Conservation (phyloP, 2,113 vertebrate genomes). For the Pagrus major region DNA sequence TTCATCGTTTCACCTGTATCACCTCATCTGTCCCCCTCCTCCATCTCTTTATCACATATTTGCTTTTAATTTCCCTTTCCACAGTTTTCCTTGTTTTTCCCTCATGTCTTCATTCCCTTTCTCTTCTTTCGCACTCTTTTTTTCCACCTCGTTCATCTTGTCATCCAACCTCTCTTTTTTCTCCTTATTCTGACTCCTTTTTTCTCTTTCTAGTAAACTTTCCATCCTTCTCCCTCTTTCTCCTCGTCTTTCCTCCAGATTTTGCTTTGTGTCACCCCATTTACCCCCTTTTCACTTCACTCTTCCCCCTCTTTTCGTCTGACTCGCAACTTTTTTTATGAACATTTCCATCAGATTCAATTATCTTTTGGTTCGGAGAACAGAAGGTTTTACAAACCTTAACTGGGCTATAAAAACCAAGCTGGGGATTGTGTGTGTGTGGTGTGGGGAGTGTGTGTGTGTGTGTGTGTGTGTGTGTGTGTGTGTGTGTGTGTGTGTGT, state of each 20-base stretch:
- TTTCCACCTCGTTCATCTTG: no score
- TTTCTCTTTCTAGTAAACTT: not conserved
- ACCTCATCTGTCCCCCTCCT: not conserved
- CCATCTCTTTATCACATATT: not conserved
- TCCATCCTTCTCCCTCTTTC: not conserved
- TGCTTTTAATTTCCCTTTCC: not conserved
- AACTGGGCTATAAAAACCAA: conserved; percentile 42
- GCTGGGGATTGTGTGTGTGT: conserved; percentile 15
- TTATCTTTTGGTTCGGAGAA: conserved; percentile 28
- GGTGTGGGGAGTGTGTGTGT: not conserved
- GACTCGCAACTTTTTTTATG: conserved; percentile 13
- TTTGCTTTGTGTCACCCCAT: not conserved
- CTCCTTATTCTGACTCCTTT: not conserved
- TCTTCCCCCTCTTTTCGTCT: not conserved
- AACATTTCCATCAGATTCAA: conserved; percentile 37
- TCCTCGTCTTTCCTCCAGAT: not conserved
- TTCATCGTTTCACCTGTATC: not conserved
- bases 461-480: conserved; percentile 8
- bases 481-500: conserved; percentile 1
- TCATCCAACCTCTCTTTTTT: not conserved
- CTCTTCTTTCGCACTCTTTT: not conserved
- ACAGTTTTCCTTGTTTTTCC: no score
- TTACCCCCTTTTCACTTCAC: not conserved
- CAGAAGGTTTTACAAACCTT: conserved; percentile 19
- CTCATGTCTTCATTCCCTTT: no score